Evolutionary conservation across 53 echinoderm and acorn worm genomes (phyloP).

Genomic region (Patiria pectinifera): DNA sequence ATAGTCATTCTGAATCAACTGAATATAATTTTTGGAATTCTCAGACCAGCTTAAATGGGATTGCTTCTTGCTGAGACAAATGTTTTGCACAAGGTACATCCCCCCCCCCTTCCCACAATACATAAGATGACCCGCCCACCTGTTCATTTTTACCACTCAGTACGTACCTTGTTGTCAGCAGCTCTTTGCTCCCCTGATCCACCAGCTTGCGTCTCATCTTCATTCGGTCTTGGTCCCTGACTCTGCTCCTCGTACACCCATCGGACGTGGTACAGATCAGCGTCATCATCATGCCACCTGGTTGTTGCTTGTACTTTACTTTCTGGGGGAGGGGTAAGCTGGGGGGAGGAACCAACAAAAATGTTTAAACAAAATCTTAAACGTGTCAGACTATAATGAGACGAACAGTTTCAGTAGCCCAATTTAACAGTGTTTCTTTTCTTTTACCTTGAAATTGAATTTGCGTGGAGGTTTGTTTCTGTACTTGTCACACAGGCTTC

Average conservation of each 20-base stretch:
- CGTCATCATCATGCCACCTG: conserved; percentile 3
- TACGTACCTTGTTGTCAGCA: conserved; percentile 22
- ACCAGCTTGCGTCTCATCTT: neutral
- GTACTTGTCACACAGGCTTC: conserved; percentile 14
- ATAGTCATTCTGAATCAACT: no score
- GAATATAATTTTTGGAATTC: no score
- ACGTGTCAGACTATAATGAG: neutral
- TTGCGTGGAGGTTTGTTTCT: conserved; percentile 34
- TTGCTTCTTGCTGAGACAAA: no score
- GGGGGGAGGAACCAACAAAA: neutral
- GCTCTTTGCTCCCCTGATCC: neutral
- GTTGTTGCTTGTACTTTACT: neutral
- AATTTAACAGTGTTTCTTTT: neutral
- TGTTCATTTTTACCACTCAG: neutral
- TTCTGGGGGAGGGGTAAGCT: conserved; percentile 57
- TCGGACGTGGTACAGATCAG: conserved; percentile 52
- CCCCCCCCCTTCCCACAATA: no score
- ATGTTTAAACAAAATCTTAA: neutral
- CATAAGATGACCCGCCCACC: neutral
- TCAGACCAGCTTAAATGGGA: no score
- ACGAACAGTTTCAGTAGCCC: neutral
- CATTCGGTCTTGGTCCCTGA: neutral
- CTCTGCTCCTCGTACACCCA: conserved; percentile 57
- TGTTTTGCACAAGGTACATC: no score
- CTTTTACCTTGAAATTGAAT: conserved; percentile 49